Conservation (phyloP, 2,113 vertebrate species). For the Panthera tigris region DNA sequence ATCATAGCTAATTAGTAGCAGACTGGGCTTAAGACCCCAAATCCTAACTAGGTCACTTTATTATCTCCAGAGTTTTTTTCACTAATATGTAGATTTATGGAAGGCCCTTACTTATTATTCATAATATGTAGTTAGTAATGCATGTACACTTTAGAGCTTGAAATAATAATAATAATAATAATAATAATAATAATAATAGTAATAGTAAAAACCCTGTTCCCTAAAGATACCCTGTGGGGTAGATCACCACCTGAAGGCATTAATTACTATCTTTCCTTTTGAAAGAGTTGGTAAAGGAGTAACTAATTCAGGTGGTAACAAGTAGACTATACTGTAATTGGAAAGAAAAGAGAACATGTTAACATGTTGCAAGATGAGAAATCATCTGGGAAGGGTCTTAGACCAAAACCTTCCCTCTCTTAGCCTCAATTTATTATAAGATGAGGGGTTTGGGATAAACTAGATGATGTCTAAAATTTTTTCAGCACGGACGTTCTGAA, state of each 20-base stretch:
- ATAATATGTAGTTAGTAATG: neutral
- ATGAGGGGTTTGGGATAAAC: neutral
- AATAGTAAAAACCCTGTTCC: neutral
- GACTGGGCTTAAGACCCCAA: neutral
- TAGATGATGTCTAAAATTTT: conserved; percentile 3
- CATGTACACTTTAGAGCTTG: conserved; percentile 15
- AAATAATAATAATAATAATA: conserved; percentile 34
- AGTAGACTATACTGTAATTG: conserved; percentile 8
- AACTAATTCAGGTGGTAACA: conserved; percentile 21
- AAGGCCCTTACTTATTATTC: neutral
- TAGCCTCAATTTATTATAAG: conserved; percentile 21
- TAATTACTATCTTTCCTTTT: conserved; percentile 29
- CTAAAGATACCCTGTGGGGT: neutral
- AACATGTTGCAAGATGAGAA: conserved; percentile 1
- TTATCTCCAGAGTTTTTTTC: neutral
- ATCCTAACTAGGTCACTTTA: neutral
- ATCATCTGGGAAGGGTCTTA: neutral
- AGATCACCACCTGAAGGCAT: neutral
- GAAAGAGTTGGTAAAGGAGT: neutral
- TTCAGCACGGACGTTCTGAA: neutral
- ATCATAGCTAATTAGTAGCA: neutral
- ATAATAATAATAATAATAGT: neutral
- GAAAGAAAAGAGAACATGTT: neutral
- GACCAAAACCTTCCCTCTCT: neutral
- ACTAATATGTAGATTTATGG: neutral